Conservation (phyloP, 2,113 vertebrate genomes). For the Peromyscus maniculatus region DNA sequence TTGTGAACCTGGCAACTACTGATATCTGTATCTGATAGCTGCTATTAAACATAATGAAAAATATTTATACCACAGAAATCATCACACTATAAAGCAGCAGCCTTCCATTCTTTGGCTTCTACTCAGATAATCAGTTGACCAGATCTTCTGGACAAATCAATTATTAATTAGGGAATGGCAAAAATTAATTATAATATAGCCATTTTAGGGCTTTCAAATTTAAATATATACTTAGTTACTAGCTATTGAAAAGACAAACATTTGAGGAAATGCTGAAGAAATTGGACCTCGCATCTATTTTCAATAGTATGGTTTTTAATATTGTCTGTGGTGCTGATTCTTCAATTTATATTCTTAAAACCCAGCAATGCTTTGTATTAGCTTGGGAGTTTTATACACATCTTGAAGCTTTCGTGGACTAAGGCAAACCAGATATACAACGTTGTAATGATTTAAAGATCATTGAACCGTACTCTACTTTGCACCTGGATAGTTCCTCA, state of each 20-base stretch:
- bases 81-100: background rate
- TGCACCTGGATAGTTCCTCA: background rate
- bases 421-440: background rate
- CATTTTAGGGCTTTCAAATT: background rate
- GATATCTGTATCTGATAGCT: background rate
- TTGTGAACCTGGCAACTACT: background rate
- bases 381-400: background rate
- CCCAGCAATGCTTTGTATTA: background rate
- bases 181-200: background rate
- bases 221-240: background rate
- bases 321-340: background rate
- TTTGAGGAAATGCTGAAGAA: background rate
- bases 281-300: background rate
- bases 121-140: background rate
- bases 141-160: background rate
- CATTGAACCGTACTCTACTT: background rate
- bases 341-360: background rate
- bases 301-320: constrained; percentile 2
- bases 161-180: background rate
- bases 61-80: constrained; percentile 21
- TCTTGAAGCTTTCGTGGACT: background rate
- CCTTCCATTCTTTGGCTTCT: background rate
- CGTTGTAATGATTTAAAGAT: background rate
- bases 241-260: background rate
- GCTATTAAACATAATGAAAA: background rate